These are phyloP conservation scores for Pelecanoides urinatrix DNA, from an alignment of 2,113 vertebrate genomes.

Conservation along the genomic window DNA sequence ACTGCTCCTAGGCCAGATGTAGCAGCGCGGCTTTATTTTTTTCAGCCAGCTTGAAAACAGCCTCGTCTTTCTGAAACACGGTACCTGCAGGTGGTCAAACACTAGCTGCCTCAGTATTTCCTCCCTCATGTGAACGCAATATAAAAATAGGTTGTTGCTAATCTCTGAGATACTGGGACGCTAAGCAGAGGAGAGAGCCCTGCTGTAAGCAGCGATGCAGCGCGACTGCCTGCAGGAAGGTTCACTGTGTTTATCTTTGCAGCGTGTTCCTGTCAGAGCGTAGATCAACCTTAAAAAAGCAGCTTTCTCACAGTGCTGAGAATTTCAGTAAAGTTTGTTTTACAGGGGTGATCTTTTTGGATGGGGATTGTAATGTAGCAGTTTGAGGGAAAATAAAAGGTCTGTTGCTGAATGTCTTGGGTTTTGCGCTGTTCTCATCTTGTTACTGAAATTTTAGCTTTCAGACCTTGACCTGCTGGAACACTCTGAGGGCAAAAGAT, in stretches of 20 bases:
- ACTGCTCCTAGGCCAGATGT: background rate
- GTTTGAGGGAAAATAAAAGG: background rate
- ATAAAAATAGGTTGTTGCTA: constrained; percentile 63
- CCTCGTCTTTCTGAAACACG: background rate
- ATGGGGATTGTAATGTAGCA: background rate
- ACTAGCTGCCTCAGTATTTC: background rate
- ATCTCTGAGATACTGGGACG: constrained; percentile 46
- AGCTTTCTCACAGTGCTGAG: background rate
- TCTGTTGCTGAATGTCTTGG: background rate
- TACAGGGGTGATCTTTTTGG: background rate
- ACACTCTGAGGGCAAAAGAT: background rate
- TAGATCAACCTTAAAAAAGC: background rate
- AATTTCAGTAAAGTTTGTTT: background rate
- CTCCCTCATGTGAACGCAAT: background rate
- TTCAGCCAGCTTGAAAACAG: background rate
- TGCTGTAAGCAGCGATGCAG: constrained; percentile 17
- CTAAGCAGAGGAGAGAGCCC: background rate
- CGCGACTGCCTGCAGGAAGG: background rate
- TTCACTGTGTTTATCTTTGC: background rate
- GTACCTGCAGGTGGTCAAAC: background rate
- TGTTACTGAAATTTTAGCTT: background rate
- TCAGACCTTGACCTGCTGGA: background rate
- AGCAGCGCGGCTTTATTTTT: background rate
- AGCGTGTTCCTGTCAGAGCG: background rate
- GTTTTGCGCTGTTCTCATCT: background rate